These are phyloP conservation scores for Shargacucullia verbasci DNA, from an alignment of 2,888 invertebrate genomes.

Conservation along the genomic window DNA sequence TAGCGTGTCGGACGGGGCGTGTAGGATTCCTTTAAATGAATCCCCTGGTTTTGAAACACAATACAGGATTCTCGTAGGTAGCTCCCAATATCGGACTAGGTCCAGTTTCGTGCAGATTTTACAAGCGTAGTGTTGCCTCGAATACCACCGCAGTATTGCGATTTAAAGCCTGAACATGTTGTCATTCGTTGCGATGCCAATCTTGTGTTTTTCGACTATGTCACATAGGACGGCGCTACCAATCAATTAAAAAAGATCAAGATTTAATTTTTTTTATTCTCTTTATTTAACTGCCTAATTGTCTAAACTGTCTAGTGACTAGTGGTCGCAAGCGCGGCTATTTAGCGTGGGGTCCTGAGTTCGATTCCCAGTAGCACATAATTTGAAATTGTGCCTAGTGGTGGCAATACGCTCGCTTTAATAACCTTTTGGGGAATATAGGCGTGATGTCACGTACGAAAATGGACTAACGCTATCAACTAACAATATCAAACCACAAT, in stretches of 20 bases:
- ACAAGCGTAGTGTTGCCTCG: conserved; percentile 4
- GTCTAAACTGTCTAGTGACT: too few relatives aligned
- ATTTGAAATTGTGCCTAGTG: too few relatives aligned
- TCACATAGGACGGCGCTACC: neutral
- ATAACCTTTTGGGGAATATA: too few relatives aligned
- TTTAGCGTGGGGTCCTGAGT: too few relatives aligned
- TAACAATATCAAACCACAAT: conserved; percentile 17
- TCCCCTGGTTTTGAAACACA: conserved; percentile 23
- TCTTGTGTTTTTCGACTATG: neutral
- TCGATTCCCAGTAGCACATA: too few relatives aligned
- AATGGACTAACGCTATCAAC: neutral
- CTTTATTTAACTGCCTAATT: too few relatives aligned
- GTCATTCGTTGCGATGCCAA: neutral
- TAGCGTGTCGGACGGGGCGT: neutral
- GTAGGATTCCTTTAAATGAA: conserved; percentile 34
- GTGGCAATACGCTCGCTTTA: too few relatives aligned
- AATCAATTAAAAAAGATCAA: too few relatives aligned
- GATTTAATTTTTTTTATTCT: too few relatives aligned
- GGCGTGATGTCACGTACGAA: too few relatives aligned
- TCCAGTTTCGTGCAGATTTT: conserved; percentile 7
- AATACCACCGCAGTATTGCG: conserved; percentile 11
- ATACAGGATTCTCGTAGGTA: conserved; percentile 15
- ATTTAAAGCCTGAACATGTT: conserved; percentile 3
- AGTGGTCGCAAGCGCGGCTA: too few relatives aligned
- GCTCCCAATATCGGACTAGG: conserved; percentile 4